A percentile compares a stretch with the other conserved stretches of the same genome.
Conservation (phyloP, 2,797 vertebrate genomes). For the Melopsittacus undulatus region DNA sequence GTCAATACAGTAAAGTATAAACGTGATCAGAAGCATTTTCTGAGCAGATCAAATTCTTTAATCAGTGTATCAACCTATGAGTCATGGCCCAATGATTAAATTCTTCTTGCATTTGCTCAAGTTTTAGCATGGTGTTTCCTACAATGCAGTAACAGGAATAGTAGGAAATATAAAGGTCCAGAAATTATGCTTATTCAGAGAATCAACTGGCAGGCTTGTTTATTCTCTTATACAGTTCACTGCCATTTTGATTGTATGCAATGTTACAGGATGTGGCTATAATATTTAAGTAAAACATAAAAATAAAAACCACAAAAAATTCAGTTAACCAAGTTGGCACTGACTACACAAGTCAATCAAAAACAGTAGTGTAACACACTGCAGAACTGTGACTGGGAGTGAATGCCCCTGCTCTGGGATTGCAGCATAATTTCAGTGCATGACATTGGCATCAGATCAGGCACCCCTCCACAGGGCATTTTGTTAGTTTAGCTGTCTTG, state of each 20-base stretch:
- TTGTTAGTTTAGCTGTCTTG: not conserved
- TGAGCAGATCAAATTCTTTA: not conserved
- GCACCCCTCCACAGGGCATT: not conserved
- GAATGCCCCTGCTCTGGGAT: not conserved
- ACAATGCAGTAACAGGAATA: not conserved
- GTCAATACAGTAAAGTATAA: not conserved
- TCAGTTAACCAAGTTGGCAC: not conserved
- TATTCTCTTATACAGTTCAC: not conserved
- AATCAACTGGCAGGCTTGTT: not conserved
- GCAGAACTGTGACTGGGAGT: not conserved
- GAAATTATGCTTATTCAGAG: not conserved
- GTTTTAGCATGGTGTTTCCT: not conserved
- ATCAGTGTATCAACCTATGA: not conserved
- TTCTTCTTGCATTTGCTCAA: not conserved
- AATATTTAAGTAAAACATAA: not conserved
- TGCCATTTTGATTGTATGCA: not conserved
- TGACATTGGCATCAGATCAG: not conserved
- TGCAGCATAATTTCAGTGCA: not conserved
- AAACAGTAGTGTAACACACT: not conserved
- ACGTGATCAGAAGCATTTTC: not conserved
- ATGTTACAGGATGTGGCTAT: not conserved
- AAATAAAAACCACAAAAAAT: fast-evolving
- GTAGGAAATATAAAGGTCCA: not conserved
- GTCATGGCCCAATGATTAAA: not conserved
- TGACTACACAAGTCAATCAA: not conserved